Percentiles rank a stretch among this genome's conserved stretches.
These are phyloP conservation scores for Tenthredo mesomela DNA, from an alignment of 2,888 invertebrate species.

Conservation along the genomic window DNA sequence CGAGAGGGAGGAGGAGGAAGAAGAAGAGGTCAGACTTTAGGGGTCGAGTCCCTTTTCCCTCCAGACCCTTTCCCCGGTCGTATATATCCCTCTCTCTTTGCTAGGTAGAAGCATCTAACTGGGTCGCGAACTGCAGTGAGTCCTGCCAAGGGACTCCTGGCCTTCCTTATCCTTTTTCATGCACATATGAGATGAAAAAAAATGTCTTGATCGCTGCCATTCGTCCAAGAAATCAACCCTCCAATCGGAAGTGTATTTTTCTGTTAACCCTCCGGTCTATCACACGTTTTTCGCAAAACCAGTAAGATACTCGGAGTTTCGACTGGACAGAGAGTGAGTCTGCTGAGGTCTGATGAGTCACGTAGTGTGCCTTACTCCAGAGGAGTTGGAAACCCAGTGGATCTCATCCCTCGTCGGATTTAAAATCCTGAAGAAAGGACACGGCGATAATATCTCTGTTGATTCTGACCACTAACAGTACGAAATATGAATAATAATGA, in stretches of 20 bases:
- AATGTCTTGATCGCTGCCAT: neutral
- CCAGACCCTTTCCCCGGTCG: neutral
- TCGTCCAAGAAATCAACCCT: neutral
- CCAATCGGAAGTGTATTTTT: neutral
- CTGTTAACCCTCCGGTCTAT: neutral
- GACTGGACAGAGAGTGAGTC: neutral
- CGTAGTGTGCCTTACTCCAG: neutral
- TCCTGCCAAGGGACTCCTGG: neutral
- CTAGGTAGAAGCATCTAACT: neutral
- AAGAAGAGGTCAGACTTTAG: conserved; percentile 56
- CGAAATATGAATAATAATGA: too few species aligned
- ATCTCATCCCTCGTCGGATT: neutral
- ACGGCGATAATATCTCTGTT: too few species aligned
- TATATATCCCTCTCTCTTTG: neutral
- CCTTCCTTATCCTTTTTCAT: neutral
- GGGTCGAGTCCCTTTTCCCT: conserved; percentile 53
- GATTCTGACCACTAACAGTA: too few species aligned
- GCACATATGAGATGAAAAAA: neutral
- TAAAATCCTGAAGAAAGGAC: neutral
- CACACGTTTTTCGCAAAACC: neutral
- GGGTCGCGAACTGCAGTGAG: conserved; percentile 22
- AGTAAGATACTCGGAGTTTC: neutral
- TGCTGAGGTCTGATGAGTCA: conserved; percentile 37
- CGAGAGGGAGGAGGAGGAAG: neutral
- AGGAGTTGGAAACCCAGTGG: conserved; percentile 10